These are phyloP conservation scores for Myotis planiceps DNA, from an alignment of 2,797 vertebrate genomes.

Conservation along the genomic window DNA sequence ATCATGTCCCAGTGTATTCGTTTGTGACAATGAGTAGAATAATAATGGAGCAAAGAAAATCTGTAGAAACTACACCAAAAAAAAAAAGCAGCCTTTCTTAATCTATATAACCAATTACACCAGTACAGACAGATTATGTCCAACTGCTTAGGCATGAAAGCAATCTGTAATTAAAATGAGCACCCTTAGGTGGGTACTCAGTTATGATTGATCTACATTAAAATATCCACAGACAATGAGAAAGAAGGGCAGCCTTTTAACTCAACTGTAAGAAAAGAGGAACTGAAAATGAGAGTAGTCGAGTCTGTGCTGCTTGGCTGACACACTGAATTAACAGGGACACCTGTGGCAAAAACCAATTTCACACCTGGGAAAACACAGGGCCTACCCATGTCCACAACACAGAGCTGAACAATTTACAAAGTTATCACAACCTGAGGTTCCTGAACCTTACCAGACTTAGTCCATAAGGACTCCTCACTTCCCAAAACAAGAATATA, in stretches of 20 bases:
- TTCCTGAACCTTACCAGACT: too few species aligned
- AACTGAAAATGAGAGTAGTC: background rate
- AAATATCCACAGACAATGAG: background rate
- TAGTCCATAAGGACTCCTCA: background rate
- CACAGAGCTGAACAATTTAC: rapidly evolving
- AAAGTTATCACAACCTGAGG: too few species aligned
- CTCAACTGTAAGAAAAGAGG: background rate
- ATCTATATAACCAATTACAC: background rate
- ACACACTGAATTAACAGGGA: background rate
- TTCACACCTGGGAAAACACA: background rate
- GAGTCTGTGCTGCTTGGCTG: rapidly evolving
- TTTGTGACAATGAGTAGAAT: too few species aligned
- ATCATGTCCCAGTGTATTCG: rapidly evolving
- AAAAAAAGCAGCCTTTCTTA: background rate
- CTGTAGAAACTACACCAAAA: background rate
- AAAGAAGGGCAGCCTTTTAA: too few species aligned
- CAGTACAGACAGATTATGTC: background rate
- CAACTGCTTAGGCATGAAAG: background rate
- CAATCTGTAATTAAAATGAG: background rate
- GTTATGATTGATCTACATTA: rapidly evolving
- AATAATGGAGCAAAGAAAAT: background rate
- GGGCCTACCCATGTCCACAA: rapidly evolving
- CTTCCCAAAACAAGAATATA: background rate
- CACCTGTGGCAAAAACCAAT: background rate
- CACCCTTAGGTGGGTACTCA: rapidly evolving